Conservation (phyloP, 2,797 vertebrate species). For the Hippoglossus hippoglossus region DNA sequence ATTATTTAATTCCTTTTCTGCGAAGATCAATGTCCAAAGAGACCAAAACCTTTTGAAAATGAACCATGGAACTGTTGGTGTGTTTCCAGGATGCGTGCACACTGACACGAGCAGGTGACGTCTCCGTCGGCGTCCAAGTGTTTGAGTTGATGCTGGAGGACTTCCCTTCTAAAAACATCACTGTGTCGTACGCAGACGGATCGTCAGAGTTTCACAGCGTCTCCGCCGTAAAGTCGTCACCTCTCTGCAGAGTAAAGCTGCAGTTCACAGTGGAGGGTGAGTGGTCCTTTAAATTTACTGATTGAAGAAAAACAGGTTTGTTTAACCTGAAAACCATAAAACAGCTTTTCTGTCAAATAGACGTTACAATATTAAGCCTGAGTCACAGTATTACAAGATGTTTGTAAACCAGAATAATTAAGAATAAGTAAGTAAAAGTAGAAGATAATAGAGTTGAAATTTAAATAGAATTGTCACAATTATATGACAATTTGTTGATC, state of each 20-base stretch:
- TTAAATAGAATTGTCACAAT: too few relatives aligned
- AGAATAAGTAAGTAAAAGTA: too few relatives aligned
- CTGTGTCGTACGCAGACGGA: conserved; percentile 60
- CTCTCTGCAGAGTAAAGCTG: conserved; percentile 73
- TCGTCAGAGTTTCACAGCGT: rapidly evolving
- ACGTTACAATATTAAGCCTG: too few relatives aligned
- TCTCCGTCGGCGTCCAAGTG: conserved; percentile 52
- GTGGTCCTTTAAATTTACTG: conserved; percentile 1
- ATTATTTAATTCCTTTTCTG: too few relatives aligned
- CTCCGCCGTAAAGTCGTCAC: neutral
- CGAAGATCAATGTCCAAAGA: too few relatives aligned
- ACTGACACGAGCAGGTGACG: conserved; percentile 12
- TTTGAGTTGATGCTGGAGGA: conserved; percentile 76
- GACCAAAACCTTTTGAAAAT: neutral
- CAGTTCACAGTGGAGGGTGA: conserved; percentile 78
- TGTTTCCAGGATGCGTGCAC: conserved; percentile 57
- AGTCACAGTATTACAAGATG: too few relatives aligned
- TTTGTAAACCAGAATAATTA: too few relatives aligned
- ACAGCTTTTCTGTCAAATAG: too few relatives aligned
- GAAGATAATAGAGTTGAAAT: too few relatives aligned
- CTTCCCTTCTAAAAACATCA: conserved; percentile 56
- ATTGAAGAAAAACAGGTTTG: too few relatives aligned
- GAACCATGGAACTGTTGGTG: neutral
- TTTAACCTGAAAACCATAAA: too few relatives aligned
- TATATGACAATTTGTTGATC: too few relatives aligned